Evolutionary conservation across 2,113 vertebrate species (phyloP), one percentile per base, ranked within the genome.

Genomic region (Sinosuthora webbiana): DNA sequence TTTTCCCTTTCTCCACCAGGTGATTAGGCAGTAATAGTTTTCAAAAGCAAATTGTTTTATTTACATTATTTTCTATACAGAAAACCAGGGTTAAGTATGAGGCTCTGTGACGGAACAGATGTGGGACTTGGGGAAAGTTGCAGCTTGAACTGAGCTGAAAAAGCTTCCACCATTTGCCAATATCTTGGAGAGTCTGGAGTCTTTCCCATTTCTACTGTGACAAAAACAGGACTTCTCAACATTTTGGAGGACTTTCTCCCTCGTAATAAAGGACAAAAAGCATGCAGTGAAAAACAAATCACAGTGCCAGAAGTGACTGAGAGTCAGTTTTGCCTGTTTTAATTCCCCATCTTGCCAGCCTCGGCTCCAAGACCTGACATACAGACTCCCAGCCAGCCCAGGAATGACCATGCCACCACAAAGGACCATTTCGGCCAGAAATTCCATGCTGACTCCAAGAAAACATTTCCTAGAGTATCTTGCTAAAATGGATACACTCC

Each of bases 391-490:
- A 81, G 76, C 42, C 63, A 68, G 64, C 17, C 76, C 86, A 71
- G 80, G 65, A 92, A 70, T 56, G 52, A 87, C 56, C 44, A 15
- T 63, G 56, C 83, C 55, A 90, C 3, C 9, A 20, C 0, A 1
- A 56, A 83, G 31, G 60, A 47, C 17, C 28, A 44, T 89, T 69
- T 83, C 27, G 5, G 64, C 39, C 53, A 94, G 73, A 81, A 93
- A 83, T 71, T 89, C 64, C 42, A 19, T 33, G 7, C 39, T 45
- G 31, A 57, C 87, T 93, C 75, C 78, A 97, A 90, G 90, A 90
- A 93, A 91, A 87, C 0, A 2, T 90, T 97, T 96, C 88, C 86
- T 95, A 95, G 92, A 92, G 71, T 70, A 50, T 90, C 71, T 90
- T 87, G 59, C 45, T 90, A 87, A 90, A 92, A 77, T 86, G 71